phyloP scores from a whole-genome alignment of 2,888 invertebrate genomes.

The Andrena trimmerana region DNA sequence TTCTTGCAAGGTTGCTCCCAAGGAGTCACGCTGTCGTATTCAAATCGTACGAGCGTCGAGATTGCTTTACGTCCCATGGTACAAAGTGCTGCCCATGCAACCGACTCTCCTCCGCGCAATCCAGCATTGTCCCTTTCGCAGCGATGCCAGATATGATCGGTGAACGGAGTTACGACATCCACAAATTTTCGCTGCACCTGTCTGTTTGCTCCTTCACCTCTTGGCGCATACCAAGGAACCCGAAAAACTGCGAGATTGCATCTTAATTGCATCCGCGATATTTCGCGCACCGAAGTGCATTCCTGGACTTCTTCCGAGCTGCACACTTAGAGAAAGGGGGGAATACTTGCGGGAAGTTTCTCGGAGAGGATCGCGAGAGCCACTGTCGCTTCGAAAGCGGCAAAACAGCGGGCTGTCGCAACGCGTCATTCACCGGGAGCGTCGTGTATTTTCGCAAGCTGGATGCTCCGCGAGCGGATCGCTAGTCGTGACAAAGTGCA shows the following conservation, averaged over 20 bases:
- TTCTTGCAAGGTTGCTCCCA: constrained; percentile 49
- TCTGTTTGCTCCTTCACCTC: background rate
- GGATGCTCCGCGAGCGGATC: constrained; percentile 1
- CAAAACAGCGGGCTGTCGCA: background rate
- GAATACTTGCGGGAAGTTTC: background rate
- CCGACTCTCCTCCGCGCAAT: constrained; percentile 21
- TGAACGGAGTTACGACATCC: constrained; percentile 9
- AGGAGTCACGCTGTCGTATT: constrained; percentile 66
- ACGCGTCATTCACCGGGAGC: background rate
- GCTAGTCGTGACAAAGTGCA: constrained; percentile 17
- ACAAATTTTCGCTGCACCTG: constrained; percentile 24
- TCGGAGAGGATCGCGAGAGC: background rate
- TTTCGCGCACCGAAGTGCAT: background rate
- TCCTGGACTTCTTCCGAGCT: background rate
- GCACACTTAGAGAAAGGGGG: background rate
- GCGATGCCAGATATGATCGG: constrained; percentile 21
- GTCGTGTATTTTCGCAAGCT: constrained; percentile 15
- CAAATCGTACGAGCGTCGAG: constrained; percentile 56
- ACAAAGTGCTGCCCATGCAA: constrained; percentile 37
- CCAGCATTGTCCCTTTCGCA: constrained; percentile 45
- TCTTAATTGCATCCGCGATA: background rate
- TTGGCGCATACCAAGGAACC: background rate
- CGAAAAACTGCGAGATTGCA: background rate
- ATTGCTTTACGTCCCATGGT: constrained; percentile 54
- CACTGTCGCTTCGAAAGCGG: background rate